Conservation (phyloP, 2,113 vertebrate species). For the Gopherus evgoodei region DNA sequence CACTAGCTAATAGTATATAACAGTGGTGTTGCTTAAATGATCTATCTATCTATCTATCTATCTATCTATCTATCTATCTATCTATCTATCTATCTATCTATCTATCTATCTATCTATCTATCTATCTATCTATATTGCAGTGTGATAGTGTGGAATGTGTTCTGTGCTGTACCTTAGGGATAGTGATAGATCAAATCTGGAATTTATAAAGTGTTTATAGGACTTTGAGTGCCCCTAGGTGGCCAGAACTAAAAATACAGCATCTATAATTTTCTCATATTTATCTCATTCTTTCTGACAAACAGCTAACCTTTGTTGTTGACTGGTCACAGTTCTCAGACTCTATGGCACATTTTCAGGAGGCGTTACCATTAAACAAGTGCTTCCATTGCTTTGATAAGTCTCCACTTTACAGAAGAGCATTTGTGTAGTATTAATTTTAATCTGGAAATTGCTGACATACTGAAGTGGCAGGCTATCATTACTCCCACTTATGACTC, state of each 20-base stretch:
- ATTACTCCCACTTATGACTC: constrained; percentile 26
- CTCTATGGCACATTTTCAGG: background rate
- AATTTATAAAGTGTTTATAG: constrained; percentile 51
- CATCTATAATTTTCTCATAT: background rate
- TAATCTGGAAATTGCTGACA: constrained; percentile 54
- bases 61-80: background rate
- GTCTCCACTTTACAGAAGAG: background rate
- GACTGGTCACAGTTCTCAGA: accelerated
- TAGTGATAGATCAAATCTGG: background rate
- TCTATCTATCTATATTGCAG: background rate
- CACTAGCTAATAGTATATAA: constrained; percentile 16
- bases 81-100: background rate
- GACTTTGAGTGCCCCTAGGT: constrained; percentile 83
- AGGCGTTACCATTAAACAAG: background rate
- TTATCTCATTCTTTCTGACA: background rate
- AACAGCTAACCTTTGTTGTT: background rate
- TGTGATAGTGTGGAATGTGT: background rate
- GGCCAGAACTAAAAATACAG: constrained; percentile 76
- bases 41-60: background rate
- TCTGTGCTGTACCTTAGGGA: background rate
- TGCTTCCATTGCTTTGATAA: background rate
- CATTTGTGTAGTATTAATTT: constrained; percentile 32
- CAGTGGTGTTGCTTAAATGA: constrained; percentile 32
- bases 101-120: background rate
- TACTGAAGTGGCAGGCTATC: constrained; percentile 40